These are phyloP conservation scores for Oxyura jamaicensis DNA, from an alignment of 2,113 vertebrate genomes.

Conservation along the genomic window DNA sequence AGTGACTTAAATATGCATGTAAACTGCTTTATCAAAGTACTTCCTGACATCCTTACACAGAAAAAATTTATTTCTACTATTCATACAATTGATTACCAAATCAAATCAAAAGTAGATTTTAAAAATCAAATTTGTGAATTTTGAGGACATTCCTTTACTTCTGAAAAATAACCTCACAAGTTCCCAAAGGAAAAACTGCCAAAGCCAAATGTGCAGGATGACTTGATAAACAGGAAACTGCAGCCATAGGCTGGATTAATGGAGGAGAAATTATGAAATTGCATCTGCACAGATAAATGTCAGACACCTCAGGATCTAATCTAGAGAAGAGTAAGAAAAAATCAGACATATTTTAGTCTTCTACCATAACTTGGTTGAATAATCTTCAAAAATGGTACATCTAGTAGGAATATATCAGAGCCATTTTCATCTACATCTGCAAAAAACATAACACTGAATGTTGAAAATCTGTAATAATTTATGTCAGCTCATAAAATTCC, in stretches of 20 bases:
- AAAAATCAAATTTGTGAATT: neutral
- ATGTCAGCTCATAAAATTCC: neutral
- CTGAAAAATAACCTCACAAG: neutral
- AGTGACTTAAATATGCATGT: neutral
- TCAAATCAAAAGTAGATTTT: neutral
- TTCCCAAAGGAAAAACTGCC: neutral
- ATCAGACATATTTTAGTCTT: neutral
- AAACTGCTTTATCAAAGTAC: neutral
- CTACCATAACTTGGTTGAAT: neutral
- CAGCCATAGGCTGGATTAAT: neutral
- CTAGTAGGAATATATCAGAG: neutral
- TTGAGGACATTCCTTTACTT: neutral
- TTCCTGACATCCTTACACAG: neutral
- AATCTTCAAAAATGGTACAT: neutral
- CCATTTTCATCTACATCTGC: neutral
- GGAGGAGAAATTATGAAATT: neutral
- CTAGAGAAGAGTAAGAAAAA: neutral
- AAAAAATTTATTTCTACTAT: neutral
- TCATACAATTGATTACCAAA: neutral
- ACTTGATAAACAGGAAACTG: neutral
- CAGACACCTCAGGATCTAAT: neutral
- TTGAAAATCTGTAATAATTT: neutral
- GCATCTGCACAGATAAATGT: neutral
- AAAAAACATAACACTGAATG: neutral
- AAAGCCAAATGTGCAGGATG: too few relatives aligned